Evolutionary conservation across 2,797 vertebrate species (phyloP).

Genomic region (Schizopygopsis pylzovi): DNA sequence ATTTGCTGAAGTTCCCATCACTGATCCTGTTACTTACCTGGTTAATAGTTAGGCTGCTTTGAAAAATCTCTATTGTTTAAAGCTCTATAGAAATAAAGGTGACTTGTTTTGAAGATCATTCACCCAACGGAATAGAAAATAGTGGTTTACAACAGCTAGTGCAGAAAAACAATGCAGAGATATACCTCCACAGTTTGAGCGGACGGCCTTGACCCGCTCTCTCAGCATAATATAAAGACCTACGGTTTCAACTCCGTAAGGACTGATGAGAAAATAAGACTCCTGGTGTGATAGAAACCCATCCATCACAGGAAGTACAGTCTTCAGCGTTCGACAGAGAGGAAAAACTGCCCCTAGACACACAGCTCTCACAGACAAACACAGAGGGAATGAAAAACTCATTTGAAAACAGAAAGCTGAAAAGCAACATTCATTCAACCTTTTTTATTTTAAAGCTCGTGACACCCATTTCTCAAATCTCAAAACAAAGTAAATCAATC

Average conservation of each 20-base stretch:
- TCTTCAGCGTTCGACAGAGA: constrained; percentile 17
- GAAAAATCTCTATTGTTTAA: background rate
- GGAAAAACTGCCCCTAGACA: constrained; percentile 1
- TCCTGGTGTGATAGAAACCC: constrained; percentile 13
- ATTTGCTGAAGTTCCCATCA: background rate
- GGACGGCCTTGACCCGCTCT: background rate
- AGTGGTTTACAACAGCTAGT: background rate
- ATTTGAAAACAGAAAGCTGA: constrained; percentile 30
- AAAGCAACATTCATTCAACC: constrained; percentile 29
- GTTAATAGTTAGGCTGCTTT: background rate
- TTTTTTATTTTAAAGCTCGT: background rate
- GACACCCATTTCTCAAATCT: constrained; percentile 3
- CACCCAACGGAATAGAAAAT: background rate
- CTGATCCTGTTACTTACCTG: background rate
- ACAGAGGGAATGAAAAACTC: background rate
- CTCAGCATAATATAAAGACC: constrained; percentile 22
- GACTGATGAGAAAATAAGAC: constrained; percentile 36
- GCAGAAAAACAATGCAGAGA: constrained; percentile 1
- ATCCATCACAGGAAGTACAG: constrained; percentile 44
- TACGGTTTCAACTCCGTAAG: constrained; percentile 11
- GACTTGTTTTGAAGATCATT: background rate
- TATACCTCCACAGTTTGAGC: background rate
- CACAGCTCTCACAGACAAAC: constrained; percentile 20
- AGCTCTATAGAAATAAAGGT: background rate
- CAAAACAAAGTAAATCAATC: constrained; percentile 31